A percentile compares a stretch with the other conserved stretches of the same genome.
Evolutionary conservation across 1,140 invertebrate species (phyloP).

Genomic region (Seison nebaliae): DNA sequence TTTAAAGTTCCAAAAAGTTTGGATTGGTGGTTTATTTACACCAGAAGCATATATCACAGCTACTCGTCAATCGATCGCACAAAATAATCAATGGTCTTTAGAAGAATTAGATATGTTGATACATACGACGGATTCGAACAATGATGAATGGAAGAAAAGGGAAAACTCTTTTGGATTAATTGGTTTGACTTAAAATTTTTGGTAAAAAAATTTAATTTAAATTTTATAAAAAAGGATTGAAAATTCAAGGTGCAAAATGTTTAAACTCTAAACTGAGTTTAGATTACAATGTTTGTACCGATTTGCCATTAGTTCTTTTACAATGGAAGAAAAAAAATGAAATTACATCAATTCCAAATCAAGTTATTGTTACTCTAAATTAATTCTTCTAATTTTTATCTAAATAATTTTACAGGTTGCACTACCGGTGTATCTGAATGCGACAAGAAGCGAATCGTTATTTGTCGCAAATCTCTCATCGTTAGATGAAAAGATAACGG

Average conservation of each 20-base stretch:
- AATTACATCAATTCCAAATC: neutral
- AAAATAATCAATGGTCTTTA: conserved; percentile 49
- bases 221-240: too few relatives aligned
- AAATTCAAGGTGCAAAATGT: conserved; percentile 73
- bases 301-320: conserved; percentile 56
- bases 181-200: too few relatives aligned
- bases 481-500: too few relatives aligned
- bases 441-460: conserved; percentile 64
- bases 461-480: too few relatives aligned
- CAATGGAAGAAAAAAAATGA: conserved; percentile 39
- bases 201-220: too few relatives aligned
- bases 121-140: too few relatives aligned
- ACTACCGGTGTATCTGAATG: conserved; percentile 87
- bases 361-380: too few relatives aligned
- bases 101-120: conserved; percentile 39
- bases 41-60: conserved; percentile 97
- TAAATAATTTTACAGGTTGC: too few relatives aligned
- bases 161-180: too few relatives aligned
- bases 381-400: too few relatives aligned
- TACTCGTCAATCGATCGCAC: conserved; percentile 79
- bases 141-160: too few relatives aligned
- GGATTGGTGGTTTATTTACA: conserved; percentile 81
- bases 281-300: conserved; percentile 74
- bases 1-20: too few relatives aligned
- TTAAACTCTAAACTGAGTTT: conserved; percentile 60